Conservation (phyloP, 1,140 invertebrate species). For the Bombus huntii region DNA sequence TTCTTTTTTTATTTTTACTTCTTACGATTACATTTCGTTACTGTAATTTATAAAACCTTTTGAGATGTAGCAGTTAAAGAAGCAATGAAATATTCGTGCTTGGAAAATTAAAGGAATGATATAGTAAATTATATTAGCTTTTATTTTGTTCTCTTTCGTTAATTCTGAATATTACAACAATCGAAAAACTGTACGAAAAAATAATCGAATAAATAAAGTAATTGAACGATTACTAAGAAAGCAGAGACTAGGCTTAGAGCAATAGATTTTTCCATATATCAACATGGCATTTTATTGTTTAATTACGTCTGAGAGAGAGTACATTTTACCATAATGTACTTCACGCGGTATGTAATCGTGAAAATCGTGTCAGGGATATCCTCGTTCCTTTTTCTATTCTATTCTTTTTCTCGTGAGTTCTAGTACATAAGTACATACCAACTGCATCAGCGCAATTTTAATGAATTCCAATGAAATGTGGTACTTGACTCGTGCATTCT, state of each 20-base stretch:
- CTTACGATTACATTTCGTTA: neutral
- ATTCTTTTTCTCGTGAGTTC: neutral
- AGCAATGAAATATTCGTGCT: neutral
- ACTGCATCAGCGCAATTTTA: neutral
- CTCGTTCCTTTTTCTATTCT: slow-evolving; percentile 8
- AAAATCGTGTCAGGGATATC: slow-evolving; percentile 41
- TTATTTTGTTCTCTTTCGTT: neutral
- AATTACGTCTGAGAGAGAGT: neutral
- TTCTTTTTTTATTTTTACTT: neutral
- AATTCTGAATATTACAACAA: no score
- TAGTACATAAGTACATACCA: neutral
- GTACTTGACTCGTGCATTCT: neutral
- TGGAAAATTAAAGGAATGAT: neutral
- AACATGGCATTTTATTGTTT: slow-evolving; percentile 18
- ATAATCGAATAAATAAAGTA: neutral
- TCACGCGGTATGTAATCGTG: slow-evolving; percentile 9
- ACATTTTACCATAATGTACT: slow-evolving; percentile 15
- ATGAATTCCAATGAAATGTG: neutral
- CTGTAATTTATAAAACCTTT: neutral
- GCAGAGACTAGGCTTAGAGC: neutral
- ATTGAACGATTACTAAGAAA: neutral
- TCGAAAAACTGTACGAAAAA: no score
- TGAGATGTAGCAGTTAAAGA: neutral
- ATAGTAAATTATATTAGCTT: neutral
- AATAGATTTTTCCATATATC: neutral